Conservation (phyloP, 2,113 vertebrate species). For the Urocynchramus pylzowi region DNA sequence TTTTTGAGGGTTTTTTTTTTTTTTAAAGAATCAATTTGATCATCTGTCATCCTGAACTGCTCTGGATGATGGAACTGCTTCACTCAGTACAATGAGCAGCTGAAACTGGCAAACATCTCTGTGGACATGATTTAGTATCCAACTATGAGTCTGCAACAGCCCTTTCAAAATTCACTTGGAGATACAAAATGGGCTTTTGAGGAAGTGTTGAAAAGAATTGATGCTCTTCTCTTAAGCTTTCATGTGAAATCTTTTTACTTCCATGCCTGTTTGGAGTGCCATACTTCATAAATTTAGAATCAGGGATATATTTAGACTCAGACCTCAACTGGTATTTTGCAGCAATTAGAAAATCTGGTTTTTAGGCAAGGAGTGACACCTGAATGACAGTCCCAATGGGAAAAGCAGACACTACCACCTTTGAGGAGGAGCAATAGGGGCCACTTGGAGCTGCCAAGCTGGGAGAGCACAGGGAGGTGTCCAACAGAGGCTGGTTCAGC, state of each 20-base stretch:
- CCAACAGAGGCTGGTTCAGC: not conserved
- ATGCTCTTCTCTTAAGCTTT: not conserved
- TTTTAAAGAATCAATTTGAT: not conserved
- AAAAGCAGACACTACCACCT: not conserved
- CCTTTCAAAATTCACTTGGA: not conserved
- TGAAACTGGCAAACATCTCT: not conserved
- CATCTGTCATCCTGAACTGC: not conserved
- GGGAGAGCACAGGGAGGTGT: not conserved
- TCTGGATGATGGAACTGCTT: not conserved
- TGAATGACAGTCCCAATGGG: not conserved
- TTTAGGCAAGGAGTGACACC: not conserved
- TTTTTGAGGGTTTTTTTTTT: not conserved
- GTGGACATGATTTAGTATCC: not conserved
- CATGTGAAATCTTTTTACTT: not conserved
- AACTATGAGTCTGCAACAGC: not conserved
- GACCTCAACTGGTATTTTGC: not conserved
- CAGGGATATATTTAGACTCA: not conserved
- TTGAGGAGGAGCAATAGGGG: not conserved
- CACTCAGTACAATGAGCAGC: not conserved
- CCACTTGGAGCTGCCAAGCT: not conserved
- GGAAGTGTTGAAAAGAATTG: accelerated
- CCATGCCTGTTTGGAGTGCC: not conserved
- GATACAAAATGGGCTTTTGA: not conserved
- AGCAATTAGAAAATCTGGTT: not conserved
- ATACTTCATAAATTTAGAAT: not conserved